A percentile compares a stretch with the other conserved stretches of the same genome.
Evolutionary conservation across 2,888 invertebrate species (phyloP).

Genomic region (Limnephilus auricula): DNA sequence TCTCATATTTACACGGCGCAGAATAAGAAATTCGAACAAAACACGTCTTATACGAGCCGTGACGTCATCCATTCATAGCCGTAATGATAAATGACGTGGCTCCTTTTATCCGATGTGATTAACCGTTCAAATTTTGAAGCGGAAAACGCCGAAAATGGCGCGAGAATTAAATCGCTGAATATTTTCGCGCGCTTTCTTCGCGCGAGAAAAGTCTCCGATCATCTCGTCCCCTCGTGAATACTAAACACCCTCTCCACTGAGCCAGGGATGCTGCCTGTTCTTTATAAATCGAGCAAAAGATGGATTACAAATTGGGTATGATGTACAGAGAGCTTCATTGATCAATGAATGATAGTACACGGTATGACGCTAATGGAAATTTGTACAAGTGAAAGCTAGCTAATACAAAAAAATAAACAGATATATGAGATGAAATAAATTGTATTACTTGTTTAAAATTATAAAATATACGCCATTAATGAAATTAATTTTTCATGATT

Average conservation of each 20-base stretch:
- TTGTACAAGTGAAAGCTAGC: too few species aligned
- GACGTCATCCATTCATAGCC: conserved; percentile 62
- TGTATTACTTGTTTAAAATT: too few species aligned
- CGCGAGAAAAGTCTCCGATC: conserved; percentile 48
- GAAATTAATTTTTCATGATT: too few species aligned
- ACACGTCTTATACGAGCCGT: conserved; percentile 30
- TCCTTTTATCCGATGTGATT: conserved; percentile 62
- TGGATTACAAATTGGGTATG: neutral
- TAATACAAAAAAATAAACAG: too few species aligned
- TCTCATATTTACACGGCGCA: conserved; percentile 36
- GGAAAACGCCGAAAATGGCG: conserved; percentile 55
- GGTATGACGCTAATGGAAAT: neutral
- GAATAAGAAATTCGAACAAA: conserved; percentile 47
- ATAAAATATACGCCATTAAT: too few species aligned
- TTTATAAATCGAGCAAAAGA: neutral
- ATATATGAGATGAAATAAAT: too few species aligned
- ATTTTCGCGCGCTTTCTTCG: conserved; percentile 63
- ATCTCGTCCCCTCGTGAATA: conserved; percentile 12
- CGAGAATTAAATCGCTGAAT: conserved; percentile 59
- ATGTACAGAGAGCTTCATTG: neutral
- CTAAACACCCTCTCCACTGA: neutral
- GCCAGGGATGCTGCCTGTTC: neutral
- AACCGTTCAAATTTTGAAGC: conserved; percentile 63
- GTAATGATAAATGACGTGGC: conserved; percentile 66
- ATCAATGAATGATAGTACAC: too few species aligned